A percentile compares a stretch with the other conserved stretches of the same genome.
These are phyloP conservation scores for Girardinus metallicus DNA, from an alignment of 2,797 vertebrate genomes.

Conservation along the genomic window DNA sequence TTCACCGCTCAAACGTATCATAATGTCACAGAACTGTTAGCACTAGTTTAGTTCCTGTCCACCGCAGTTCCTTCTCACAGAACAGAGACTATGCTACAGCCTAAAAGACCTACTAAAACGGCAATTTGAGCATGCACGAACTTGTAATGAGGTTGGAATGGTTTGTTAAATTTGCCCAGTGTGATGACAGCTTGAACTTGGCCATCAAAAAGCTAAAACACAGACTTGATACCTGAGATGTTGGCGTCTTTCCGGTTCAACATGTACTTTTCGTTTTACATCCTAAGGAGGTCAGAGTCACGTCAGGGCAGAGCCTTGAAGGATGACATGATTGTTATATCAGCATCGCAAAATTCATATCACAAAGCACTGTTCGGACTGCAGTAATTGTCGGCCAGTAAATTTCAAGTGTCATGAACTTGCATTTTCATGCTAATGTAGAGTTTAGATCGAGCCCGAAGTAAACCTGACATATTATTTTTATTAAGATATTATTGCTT, in stretches of 20 bases:
- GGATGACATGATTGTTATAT: background rate
- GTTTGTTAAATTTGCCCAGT: background rate
- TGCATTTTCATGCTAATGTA: background rate
- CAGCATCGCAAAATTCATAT: background rate
- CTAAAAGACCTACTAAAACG: background rate
- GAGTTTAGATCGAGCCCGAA: too few species aligned
- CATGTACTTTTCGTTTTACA: background rate
- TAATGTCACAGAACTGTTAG: background rate
- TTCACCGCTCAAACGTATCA: background rate
- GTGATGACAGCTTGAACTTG: background rate
- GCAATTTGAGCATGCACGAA: background rate
- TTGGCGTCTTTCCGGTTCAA: background rate
- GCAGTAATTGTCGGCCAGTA: background rate
- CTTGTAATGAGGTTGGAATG: background rate
- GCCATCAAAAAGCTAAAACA: background rate
- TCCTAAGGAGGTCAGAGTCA: background rate
- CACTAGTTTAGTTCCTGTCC: slow-evolving; percentile 6
- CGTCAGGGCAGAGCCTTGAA: background rate
- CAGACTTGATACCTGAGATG: background rate
- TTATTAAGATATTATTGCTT: too few species aligned
- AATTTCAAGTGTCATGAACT: background rate
- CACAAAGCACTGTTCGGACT: background rate
- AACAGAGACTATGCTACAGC: background rate
- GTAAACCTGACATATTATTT: too few species aligned
- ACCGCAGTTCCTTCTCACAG: background rate